These are phyloP conservation scores for Sciaenops ocellatus DNA, from an alignment of 2,797 vertebrate genomes.

Conservation along the genomic window DNA sequence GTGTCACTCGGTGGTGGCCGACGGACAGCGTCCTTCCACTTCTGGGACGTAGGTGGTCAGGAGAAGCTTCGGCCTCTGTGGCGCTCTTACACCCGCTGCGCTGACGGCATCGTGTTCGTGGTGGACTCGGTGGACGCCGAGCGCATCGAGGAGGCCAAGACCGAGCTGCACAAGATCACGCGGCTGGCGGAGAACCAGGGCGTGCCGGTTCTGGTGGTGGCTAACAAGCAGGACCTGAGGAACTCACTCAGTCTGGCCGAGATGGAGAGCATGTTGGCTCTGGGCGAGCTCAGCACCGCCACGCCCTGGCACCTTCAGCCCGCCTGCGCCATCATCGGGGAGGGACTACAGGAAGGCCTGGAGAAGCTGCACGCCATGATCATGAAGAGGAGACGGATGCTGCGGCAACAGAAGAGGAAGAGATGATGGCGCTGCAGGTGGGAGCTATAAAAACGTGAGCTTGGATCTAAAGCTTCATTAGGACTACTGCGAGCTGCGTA, in stretches of 20 bases:
- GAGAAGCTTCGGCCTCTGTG: slow-evolving; percentile 96
- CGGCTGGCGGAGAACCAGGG: slow-evolving; percentile 95
- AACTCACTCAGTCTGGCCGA: slow-evolving; percentile 90
- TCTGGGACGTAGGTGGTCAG: slow-evolving; percentile 96
- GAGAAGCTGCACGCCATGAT: slow-evolving; percentile 97
- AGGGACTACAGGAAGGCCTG: slow-evolving; percentile 94
- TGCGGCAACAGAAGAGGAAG: slow-evolving; percentile 94
- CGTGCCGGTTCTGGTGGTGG: slow-evolving; percentile 94
- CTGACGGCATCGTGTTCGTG: slow-evolving; percentile 95
- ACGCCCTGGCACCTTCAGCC: slow-evolving; percentile 95
- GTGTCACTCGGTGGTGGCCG: slow-evolving; percentile 88
- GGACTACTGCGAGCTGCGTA: not conserved
- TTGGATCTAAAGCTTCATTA: slow-evolving; percentile 23
- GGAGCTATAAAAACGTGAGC: not conserved
- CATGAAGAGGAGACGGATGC: slow-evolving; percentile 90
- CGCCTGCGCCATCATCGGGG: slow-evolving; percentile 95
- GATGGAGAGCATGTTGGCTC: slow-evolving; percentile 91
- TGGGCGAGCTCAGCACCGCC: slow-evolving; percentile 90
- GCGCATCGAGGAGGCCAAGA: slow-evolving; percentile 93
- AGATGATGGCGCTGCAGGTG: slow-evolving; percentile 83
- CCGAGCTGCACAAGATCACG: slow-evolving; percentile 95
- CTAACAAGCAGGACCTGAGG: slow-evolving; percentile 97
- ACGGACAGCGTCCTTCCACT: slow-evolving; percentile 89
- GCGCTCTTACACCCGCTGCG: slow-evolving; percentile 95
- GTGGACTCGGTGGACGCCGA: slow-evolving; percentile 96